phyloP scores from a whole-genome alignment of 2,888 invertebrate genomes.

The Ditylenchus weischeri region DNA sequence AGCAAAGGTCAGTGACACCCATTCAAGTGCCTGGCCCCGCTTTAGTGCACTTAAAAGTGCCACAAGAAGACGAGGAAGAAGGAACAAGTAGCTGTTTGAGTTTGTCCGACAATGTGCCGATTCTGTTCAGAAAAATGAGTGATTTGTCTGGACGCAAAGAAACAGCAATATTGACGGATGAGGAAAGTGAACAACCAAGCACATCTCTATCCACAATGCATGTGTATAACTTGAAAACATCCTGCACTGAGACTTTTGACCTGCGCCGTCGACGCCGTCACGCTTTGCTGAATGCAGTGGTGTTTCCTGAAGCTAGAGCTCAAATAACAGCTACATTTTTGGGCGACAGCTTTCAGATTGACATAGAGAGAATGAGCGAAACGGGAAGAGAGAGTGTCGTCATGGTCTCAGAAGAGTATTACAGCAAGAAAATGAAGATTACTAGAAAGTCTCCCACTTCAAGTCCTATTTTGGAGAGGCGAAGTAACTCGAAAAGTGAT shows the following conservation, averaged over 20 bases:
- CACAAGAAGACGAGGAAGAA: constrained; percentile 18
- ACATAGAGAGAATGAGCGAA: constrained; percentile 33
- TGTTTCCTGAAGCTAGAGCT: constrained; percentile 29
- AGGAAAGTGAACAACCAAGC: constrained; percentile 28
- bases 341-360: constrained; percentile 27
- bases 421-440: constrained; percentile 17
- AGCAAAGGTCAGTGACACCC: neutral
- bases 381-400: constrained; percentile 35
- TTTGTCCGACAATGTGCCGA: constrained; percentile 27
- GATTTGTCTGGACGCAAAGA: constrained; percentile 35
- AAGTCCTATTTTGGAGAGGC: too few species aligned
- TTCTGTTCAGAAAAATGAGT: constrained; percentile 29
- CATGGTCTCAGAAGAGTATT: constrained; percentile 31
- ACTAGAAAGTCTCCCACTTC: neutral
- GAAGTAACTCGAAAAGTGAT: too few species aligned
- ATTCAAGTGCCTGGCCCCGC: neutral
- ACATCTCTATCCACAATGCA: constrained; percentile 19
- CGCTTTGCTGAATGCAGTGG: constrained; percentile 33
- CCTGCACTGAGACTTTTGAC: constrained; percentile 30
- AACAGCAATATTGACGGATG: constrained; percentile 46
- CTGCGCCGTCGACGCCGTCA: constrained; percentile 33
- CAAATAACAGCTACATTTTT: constrained; percentile 19
- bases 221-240: constrained; percentile 28
- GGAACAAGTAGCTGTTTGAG: constrained; percentile 8
- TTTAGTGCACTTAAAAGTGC: neutral